phyloP scores from a whole-genome alignment of 2,888 invertebrate genomes.

The Apotomis betuletana region DNA sequence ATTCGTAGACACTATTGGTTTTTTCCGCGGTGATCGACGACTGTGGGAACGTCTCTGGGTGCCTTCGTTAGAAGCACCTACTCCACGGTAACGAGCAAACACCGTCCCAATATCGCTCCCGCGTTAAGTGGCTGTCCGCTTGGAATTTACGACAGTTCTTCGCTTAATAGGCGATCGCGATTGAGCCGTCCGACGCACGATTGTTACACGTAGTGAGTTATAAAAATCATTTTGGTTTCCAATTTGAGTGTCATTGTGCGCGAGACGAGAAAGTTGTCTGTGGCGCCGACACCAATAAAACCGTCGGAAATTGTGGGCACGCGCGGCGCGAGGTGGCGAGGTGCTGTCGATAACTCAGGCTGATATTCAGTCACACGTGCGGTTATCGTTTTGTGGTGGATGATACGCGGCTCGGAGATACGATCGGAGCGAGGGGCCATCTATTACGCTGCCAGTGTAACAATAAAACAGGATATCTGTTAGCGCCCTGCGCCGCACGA shows the following conservation, averaged over 20 bases:
- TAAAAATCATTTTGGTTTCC: slow-evolving; percentile 79
- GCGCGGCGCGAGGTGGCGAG: slow-evolving; percentile 56
- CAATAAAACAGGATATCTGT: slow-evolving; percentile 75
- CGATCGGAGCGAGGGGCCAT: slow-evolving; percentile 67
- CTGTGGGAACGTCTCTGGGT: slow-evolving; percentile 81
- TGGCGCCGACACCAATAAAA: slow-evolving; percentile 82
- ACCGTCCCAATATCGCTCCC: slow-evolving; percentile 76
- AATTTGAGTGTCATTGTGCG: slow-evolving; percentile 80
- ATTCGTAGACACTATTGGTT: slow-evolving; percentile 81
- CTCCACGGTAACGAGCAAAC: slow-evolving; percentile 80
- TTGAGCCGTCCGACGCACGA: slow-evolving; percentile 60
- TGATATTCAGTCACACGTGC: slow-evolving; percentile 61
- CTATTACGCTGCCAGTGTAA: slow-evolving; percentile 74
- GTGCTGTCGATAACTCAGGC: slow-evolving; percentile 62
- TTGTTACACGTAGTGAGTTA: slow-evolving; percentile 63
- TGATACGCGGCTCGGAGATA: slow-evolving; percentile 63
- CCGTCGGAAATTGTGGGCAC: slow-evolving; percentile 66
- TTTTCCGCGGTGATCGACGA: slow-evolving; percentile 80
- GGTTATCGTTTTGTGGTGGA: slow-evolving; percentile 64
- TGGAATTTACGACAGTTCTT: slow-evolving; percentile 75
- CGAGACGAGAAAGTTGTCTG: slow-evolving; percentile 78
- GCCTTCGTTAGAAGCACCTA: slow-evolving; percentile 80
- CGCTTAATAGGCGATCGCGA: slow-evolving; percentile 68
- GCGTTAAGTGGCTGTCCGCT: slow-evolving; percentile 76
- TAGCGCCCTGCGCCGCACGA: slow-evolving; percentile 61